Evolutionary conservation across 2,888 invertebrate species (phyloP).

Genomic region (Halocaridina rubra): DNA sequence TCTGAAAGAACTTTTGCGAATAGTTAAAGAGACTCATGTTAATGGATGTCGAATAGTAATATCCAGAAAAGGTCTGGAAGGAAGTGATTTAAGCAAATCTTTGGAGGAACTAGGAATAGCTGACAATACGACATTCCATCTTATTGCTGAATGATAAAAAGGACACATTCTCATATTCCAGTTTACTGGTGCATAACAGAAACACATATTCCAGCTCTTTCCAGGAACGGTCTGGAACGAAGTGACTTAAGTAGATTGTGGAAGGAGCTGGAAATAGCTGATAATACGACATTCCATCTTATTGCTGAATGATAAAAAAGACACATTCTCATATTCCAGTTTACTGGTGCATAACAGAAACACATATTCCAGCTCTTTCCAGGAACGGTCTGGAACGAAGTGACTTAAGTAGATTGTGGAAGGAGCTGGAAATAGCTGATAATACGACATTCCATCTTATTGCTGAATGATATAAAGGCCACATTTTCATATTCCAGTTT

Average conservation of each 20-base stretch:
- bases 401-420: conserved; percentile 1
- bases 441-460: conserved; percentile 36
- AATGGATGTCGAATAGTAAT: conserved; percentile 6
- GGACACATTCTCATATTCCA: too few relatives aligned
- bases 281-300: conserved; percentile 37
- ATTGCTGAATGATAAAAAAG: not conserved
- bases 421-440: conserved; percentile 22
- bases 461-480: not conserved
- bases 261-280: conserved; percentile 14
- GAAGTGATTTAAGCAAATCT: not conserved
- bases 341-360: too few relatives aligned
- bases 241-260: conserved; percentile 3
- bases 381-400: not conserved
- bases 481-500: too few relatives aligned
- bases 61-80: not conserved
- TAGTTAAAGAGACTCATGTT: not conserved
- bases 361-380: too few relatives aligned
- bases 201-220: too few relatives aligned
- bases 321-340: too few relatives aligned
- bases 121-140: conserved; percentile 34
- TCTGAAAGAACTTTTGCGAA: conserved; percentile 7
- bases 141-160: not conserved
- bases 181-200: not conserved
- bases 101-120: conserved; percentile 22
- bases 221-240: not conserved